A percentile compares a stretch with the other conserved stretches of the same genome.
phyloP scores from a whole-genome alignment of 2,888 invertebrate species.

The Acholoe squamosa region DNA sequence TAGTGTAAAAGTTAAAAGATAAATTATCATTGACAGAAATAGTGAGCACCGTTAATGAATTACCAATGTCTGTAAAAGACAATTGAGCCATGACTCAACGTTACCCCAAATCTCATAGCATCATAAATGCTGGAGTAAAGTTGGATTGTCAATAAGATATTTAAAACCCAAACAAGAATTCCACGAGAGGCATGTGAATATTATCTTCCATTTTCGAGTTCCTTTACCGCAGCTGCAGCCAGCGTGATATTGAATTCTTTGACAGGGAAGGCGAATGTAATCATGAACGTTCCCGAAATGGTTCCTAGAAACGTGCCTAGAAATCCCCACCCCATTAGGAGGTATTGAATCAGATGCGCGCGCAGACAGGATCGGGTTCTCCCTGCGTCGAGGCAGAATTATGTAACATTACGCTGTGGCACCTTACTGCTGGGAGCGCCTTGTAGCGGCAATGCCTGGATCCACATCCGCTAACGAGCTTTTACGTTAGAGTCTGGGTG shows the following conservation, averaged over 20 bases:
- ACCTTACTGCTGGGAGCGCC: slow-evolving; percentile 24
- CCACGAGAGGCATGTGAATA: no score
- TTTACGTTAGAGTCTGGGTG: neutral
- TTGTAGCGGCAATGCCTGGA: slow-evolving; percentile 15
- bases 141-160: no score
- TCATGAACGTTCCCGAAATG: slow-evolving; percentile 11
- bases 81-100: no score
- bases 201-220: no score
- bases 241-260: neutral
- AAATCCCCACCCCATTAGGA: neutral
- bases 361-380: slow-evolving; percentile 30
- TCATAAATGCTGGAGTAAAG: no score
- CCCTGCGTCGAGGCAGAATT: neutral
- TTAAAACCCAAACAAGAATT: no score
- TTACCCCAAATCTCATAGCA: no score
- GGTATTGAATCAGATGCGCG: slow-evolving; percentile 23
- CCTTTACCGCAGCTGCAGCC: no score
- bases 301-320: slow-evolving; percentile 17
- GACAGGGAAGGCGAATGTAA: neutral
- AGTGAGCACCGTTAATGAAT: no score
- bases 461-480: slow-evolving; percentile 34
- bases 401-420: slow-evolving; percentile 35
- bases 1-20: no score
- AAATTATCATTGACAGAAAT: no score
- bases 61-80: no score